Conservation (phyloP, 2,113 vertebrate genomes). For the Microcebus tavaratra region DNA sequence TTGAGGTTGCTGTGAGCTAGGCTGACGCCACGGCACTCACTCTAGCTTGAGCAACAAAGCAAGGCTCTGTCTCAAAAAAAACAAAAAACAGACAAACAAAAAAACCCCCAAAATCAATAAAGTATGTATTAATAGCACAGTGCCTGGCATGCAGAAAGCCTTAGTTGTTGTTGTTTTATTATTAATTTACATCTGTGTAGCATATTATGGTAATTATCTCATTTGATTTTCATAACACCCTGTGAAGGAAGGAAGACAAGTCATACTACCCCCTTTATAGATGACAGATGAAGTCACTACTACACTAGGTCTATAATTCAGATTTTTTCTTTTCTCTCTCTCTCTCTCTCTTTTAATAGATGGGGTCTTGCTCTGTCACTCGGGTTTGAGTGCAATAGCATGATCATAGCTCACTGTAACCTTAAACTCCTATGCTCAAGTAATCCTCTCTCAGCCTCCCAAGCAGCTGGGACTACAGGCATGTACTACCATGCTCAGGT, state of each 20-base stretch:
- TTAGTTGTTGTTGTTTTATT: not conserved
- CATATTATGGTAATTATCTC: not conserved
- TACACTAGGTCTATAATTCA: not conserved
- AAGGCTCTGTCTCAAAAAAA: no score
- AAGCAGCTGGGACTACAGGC: no score
- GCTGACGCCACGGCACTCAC: no score
- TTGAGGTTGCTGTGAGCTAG: no score
- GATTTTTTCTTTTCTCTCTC: not conserved
- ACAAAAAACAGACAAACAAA: no score
- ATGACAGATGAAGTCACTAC: not conserved
- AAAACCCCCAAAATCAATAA: not conserved
- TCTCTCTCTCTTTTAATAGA: not conserved
- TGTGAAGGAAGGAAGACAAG: slow-evolving; percentile 1
- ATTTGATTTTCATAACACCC: not conserved
- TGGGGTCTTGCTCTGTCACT: no score
- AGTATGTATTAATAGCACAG: not conserved
- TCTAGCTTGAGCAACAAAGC: no score
- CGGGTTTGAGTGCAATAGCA: no score
- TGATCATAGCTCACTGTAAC: no score
- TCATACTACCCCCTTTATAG: not conserved
- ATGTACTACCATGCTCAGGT: no score
- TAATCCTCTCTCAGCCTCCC: no score
- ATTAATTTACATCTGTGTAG: not conserved
- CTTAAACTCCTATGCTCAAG: no score
- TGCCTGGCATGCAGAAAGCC: not conserved